Conservation (phyloP, 2,113 vertebrate genomes). For the Rhinolophus ferrumequinum region DNA sequence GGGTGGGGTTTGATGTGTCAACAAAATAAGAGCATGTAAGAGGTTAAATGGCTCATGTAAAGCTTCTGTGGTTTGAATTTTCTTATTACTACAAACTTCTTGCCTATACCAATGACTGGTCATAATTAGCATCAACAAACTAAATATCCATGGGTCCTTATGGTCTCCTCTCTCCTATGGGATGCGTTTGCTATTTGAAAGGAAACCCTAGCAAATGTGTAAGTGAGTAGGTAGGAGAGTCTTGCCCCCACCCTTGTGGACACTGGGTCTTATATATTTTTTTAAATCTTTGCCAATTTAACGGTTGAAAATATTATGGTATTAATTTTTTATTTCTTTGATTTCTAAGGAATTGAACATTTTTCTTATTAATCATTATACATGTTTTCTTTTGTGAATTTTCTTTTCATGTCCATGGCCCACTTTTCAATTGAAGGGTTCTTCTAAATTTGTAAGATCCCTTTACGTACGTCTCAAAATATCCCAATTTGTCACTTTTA, state of each 20-base stretch:
- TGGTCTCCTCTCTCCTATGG: background rate
- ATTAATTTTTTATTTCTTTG: slow-evolving; percentile 8
- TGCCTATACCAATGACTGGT: background rate
- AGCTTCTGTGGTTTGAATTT: background rate
- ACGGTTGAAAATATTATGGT: background rate
- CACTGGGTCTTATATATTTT: background rate
- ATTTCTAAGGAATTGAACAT: background rate
- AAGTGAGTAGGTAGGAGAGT: background rate
- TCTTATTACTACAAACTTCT: background rate
- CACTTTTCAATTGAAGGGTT: background rate
- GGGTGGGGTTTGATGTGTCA: background rate
- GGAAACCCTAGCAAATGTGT: background rate
- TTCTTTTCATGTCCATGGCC: background rate
- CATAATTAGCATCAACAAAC: background rate
- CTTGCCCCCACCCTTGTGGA: background rate
- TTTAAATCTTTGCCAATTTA: background rate
- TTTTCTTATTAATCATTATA: background rate
- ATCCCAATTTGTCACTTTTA: background rate
- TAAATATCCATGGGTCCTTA: background rate
- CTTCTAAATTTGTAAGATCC: background rate
- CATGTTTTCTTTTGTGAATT: slow-evolving; percentile 13
- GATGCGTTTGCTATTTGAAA: background rate
- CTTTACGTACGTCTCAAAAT: background rate
- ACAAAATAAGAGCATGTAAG: background rate
- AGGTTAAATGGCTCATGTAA: background rate